These are phyloP conservation scores for Apis laboriosa DNA, from an alignment of 1,140 invertebrate genomes.

Conservation along the genomic window DNA sequence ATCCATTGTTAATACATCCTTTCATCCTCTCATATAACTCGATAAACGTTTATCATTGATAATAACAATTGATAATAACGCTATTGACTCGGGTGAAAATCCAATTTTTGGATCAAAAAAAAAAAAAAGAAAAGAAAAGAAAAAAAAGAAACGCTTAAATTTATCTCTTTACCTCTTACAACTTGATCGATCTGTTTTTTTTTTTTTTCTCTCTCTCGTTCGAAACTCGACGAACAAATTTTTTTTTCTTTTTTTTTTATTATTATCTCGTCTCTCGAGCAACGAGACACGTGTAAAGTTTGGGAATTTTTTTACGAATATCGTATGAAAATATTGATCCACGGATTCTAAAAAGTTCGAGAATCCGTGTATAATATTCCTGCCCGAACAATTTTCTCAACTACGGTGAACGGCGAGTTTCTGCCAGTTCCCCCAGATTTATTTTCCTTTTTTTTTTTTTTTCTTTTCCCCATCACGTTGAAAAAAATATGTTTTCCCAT, in stretches of 20 bases:
- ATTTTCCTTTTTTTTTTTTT: conserved; percentile 20
- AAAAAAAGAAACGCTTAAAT: not conserved
- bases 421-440: not conserved
- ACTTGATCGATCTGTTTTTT: too few species aligned
- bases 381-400: not conserved
- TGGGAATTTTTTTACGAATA: not conserved
- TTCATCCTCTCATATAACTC: not conserved
- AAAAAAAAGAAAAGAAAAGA: too few species aligned
- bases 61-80: not conserved
- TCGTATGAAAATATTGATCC: not conserved
- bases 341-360: not conserved
- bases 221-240: not conserved
- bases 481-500: conserved; percentile 44
- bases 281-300: not conserved
- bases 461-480: not conserved
- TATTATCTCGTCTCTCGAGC: too few species aligned
- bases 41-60: too few species aligned
- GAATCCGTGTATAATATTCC: too few species aligned
- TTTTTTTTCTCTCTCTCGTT: too few species aligned
- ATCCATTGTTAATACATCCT: not conserved
- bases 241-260: too few species aligned
- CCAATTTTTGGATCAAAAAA: not conserved
- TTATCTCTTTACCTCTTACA: too few species aligned
- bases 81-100: not conserved
- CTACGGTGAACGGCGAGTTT: not conserved